These are phyloP conservation scores for Hyppa rectilinea DNA, from an alignment of 2,888 invertebrate genomes.

Conservation along the genomic window DNA sequence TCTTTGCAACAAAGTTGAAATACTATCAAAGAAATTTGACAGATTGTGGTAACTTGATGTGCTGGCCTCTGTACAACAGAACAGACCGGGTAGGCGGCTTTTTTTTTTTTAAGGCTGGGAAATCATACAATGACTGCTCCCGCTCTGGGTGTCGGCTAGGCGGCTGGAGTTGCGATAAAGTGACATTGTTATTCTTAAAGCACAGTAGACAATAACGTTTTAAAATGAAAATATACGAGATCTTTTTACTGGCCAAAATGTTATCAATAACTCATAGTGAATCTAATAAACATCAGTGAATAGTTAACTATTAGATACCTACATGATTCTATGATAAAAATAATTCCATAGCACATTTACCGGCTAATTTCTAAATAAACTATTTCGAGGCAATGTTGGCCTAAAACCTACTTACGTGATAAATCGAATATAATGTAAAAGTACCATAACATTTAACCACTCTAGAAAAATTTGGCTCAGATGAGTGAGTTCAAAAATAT, in stretches of 20 bases:
- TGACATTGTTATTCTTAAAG: not conserved
- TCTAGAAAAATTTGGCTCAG: not conserved
- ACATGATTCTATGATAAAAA: not conserved
- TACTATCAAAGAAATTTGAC: too few species aligned
- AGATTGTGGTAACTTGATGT: too few species aligned
- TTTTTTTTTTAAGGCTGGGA: too few species aligned
- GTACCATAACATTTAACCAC: not conserved
- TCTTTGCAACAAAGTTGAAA: too few species aligned
- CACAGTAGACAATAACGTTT: not conserved
- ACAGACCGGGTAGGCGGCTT: too few species aligned
- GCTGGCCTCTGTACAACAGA: too few species aligned
- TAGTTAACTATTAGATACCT: not conserved
- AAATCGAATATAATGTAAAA: not conserved
- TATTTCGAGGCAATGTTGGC: conserved; percentile 16
- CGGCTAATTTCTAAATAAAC: conserved; percentile 1
- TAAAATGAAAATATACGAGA: conserved; percentile 3
- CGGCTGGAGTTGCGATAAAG: not conserved
- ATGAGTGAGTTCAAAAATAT: not conserved
- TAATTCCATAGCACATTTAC: not conserved
- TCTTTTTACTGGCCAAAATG: not conserved
- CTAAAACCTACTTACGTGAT: not conserved
- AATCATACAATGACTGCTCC: too few species aligned
- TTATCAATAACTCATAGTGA: not conserved
- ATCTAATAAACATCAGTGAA: not conserved
- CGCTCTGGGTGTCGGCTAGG: too few species aligned